Conservation (phyloP, 2,888 invertebrate species). For the Caenorhabditis japonica region DNA sequence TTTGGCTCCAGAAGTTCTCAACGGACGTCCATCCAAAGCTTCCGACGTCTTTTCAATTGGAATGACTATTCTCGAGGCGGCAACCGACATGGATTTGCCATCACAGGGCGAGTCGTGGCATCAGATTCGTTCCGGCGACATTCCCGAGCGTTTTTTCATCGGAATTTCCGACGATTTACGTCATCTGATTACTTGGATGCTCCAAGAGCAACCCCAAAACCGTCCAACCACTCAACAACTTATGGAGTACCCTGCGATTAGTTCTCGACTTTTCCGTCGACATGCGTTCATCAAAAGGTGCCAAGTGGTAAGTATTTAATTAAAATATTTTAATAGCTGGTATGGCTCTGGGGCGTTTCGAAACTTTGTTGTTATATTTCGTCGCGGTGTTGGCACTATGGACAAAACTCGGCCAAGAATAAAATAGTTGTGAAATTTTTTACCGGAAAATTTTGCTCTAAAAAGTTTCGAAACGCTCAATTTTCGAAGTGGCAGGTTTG, state of each 20-base stretch:
- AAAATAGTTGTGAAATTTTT: too few species aligned
- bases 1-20: slow-evolving; percentile 84
- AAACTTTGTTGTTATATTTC: too few species aligned
- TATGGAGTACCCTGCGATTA: slow-evolving; percentile 8
- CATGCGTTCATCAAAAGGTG: slow-evolving; percentile 3
- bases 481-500: too few species aligned
- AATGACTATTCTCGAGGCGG: slow-evolving; percentile 78
- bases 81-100: slow-evolving; percentile 84
- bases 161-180: slow-evolving; percentile 53
- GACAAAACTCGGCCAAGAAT: too few species aligned
- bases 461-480: too few species aligned
- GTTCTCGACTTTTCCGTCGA: slow-evolving; percentile 1
- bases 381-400: too few species aligned
- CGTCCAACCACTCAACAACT: slow-evolving; percentile 57
- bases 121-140: slow-evolving; percentile 81
- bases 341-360: too few species aligned
- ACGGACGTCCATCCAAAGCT: slow-evolving; percentile 82
- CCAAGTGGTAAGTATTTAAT: slow-evolving; percentile 13
- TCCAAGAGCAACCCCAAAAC: slow-evolving; percentile 42
- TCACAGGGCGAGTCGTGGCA: slow-evolving; percentile 84
- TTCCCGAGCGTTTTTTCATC: slow-evolving; percentile 79
- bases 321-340: too few species aligned
- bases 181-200: slow-evolving; percentile 56
- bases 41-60: slow-evolving; percentile 83
- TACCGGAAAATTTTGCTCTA: too few species aligned